A percentile compares a stretch with the other conserved stretches of the same genome.
These are phyloP conservation scores for Heteromurus nitidus DNA, from an alignment of 2,888 invertebrate genomes.

Conservation along the genomic window DNA sequence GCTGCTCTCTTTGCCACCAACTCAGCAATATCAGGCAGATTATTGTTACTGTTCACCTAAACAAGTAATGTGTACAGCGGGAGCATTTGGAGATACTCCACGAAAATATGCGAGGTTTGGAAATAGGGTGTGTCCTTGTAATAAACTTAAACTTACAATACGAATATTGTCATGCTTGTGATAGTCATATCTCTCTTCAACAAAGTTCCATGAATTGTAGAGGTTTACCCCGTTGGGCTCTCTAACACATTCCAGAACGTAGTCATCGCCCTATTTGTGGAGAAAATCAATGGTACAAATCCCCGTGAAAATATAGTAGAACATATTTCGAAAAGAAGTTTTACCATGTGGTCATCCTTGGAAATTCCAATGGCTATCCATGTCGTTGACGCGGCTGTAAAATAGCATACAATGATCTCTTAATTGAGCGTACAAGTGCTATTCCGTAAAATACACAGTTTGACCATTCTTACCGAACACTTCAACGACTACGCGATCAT, in stretches of 20 bases:
- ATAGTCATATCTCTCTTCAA: not conserved
- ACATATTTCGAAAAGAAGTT: not conserved
- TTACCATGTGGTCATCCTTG: conserved; percentile 11
- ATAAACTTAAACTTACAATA: conserved; percentile 10
- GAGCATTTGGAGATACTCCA: too few relatives aligned
- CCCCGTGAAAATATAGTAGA: not conserved
- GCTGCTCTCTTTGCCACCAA: not conserved
- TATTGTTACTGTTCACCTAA: too few relatives aligned
- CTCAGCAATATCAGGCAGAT: not conserved
- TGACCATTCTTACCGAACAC: conserved; percentile 21
- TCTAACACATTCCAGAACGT: conserved; percentile 25
- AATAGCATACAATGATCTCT: too few relatives aligned
- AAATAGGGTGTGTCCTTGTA: not conserved
- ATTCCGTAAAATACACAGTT: not conserved
- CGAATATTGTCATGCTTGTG: conserved; percentile 8
- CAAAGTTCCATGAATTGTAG: conserved; percentile 20
- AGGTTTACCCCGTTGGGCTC: not conserved
- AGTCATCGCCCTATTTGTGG: conserved; percentile 15
- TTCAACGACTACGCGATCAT: conserved; percentile 15
- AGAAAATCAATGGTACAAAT: not conserved
- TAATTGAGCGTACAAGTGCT: too few relatives aligned
- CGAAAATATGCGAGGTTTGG: too few relatives aligned
- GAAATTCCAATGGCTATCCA: conserved; percentile 31
- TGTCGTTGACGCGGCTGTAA: not conserved
- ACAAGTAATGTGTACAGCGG: too few relatives aligned